Conservation (phyloP, 2,888 invertebrate species). For the Drosophila mettleri region DNA sequence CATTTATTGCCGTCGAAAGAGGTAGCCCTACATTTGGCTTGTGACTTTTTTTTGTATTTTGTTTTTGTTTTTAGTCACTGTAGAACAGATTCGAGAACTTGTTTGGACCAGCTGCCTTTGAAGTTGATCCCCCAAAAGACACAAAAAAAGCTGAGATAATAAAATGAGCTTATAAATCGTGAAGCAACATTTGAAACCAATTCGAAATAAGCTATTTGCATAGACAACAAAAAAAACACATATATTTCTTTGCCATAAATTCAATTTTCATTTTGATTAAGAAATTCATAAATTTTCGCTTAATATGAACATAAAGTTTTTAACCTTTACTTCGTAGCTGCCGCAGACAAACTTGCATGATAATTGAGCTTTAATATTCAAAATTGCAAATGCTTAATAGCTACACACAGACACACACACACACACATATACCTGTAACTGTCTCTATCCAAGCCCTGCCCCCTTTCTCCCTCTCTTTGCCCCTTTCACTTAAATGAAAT, state of each 20-base stretch:
- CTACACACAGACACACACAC: no score
- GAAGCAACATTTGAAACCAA: slow-evolving; percentile 36
- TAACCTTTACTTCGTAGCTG: neutral
- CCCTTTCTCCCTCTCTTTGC: slow-evolving; percentile 4
- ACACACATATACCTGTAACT: no score
- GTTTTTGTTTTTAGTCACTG: slow-evolving; percentile 7
- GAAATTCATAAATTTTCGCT: slow-evolving; percentile 21
- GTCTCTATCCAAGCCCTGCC: neutral
- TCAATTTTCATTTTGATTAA: slow-evolving; percentile 15
- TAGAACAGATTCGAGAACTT: slow-evolving; percentile 44
- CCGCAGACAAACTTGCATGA: slow-evolving; percentile 9
- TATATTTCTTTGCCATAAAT: slow-evolving; percentile 29
- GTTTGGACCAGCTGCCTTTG: slow-evolving; percentile 63
- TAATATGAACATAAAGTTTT: neutral
- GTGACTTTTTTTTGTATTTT: slow-evolving; percentile 2
- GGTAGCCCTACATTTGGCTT: slow-evolving; percentile 43
- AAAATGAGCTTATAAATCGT: slow-evolving; percentile 58
- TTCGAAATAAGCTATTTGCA: slow-evolving; percentile 40
- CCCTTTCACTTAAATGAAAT: slow-evolving; percentile 32
- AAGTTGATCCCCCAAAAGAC: slow-evolving; percentile 22
- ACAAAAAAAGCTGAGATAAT: neutral
- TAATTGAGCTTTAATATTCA: slow-evolving; percentile 27
- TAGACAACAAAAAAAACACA: slow-evolving; percentile 8
- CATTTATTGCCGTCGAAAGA: slow-evolving; percentile 20
- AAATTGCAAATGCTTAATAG: slow-evolving; percentile 29